Percentiles rank a stretch among this genome's conserved stretches.
Conservation (phyloP, 2,797 vertebrate genomes). For the Aselliscus stoliczkanus region DNA sequence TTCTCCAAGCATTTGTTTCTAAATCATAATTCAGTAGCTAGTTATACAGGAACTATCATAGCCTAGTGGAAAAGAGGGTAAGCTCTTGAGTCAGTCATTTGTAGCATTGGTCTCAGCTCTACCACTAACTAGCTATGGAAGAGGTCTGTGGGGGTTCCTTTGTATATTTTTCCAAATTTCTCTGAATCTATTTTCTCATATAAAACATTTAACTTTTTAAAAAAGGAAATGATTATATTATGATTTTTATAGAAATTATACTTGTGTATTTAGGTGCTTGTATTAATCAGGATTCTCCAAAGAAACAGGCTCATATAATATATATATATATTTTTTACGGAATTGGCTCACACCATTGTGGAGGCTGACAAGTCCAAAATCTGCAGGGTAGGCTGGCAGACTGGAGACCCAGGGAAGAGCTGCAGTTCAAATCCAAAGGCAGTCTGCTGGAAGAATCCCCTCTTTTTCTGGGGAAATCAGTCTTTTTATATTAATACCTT, state of each 20-base stretch:
- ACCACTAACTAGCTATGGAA: not conserved
- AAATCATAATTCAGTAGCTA: not conserved
- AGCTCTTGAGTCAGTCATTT: not conserved
- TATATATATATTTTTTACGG: not conserved
- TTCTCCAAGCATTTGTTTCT: not conserved
- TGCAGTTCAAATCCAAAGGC: not conserved
- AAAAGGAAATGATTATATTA: not conserved
- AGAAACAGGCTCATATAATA: not conserved
- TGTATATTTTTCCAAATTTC: not conserved
- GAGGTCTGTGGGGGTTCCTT: not conserved
- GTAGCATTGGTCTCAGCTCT: not conserved
- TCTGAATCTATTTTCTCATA: not conserved
- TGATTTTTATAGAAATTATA: not conserved
- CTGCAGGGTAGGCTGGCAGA: no score
- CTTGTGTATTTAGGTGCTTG: not conserved
- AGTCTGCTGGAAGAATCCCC: not conserved
- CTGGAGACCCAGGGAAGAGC: no score
- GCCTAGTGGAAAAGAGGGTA: not conserved
- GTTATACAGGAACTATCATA: not conserved
- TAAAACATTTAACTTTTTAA: not conserved
- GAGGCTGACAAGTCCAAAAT: no score
- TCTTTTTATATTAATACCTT: not conserved
- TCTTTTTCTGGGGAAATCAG: not conserved
- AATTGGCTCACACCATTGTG: no score
- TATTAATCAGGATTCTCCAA: not conserved